A percentile compares a stretch with the other conserved stretches of the same genome.
phyloP scores from a whole-genome alignment of 2,888 invertebrate species.

The Desoria tigrina region DNA sequence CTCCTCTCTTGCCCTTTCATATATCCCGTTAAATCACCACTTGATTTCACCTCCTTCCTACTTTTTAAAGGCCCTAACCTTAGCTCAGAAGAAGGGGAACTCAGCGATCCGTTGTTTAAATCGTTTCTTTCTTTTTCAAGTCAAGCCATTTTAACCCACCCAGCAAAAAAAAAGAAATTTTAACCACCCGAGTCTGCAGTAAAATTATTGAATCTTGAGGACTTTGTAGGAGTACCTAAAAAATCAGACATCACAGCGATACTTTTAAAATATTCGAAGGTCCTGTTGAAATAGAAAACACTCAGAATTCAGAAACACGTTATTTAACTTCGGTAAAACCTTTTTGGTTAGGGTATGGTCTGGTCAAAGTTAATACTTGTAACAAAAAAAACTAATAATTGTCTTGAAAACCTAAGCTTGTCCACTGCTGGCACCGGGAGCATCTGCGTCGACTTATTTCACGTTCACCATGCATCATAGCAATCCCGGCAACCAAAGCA shows the following conservation, averaged over 20 bases:
- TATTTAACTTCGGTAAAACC: too few relatives aligned
- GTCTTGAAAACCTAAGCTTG: too few relatives aligned
- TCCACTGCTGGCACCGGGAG: too few relatives aligned
- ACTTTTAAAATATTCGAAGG: neutral
- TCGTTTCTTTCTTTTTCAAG: neutral
- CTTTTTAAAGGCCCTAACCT: neutral
- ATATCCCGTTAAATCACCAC: neutral
- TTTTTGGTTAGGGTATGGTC: too few relatives aligned
- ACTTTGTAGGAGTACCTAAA: slow-evolving; percentile 2
- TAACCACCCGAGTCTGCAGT: slow-evolving; percentile 3
- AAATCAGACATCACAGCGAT: neutral
- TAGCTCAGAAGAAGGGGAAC: slow-evolving; percentile 1
- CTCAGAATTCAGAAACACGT: too few relatives aligned
- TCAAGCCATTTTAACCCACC: too few relatives aligned
- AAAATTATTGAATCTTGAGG: neutral
- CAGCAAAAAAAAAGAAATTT: neutral
- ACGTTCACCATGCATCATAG: too few relatives aligned
- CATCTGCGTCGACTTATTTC: too few relatives aligned
- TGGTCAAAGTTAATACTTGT: too few relatives aligned
- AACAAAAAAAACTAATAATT: too few relatives aligned
- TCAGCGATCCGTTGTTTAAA: neutral
- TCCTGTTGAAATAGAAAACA: slow-evolving; percentile 3
- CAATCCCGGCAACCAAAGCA: too few relatives aligned
- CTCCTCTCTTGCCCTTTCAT: neutral
- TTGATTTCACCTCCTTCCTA: slow-evolving; percentile 1